A percentile compares a stretch with the other conserved stretches of the same genome.
These are phyloP conservation scores for Imbricaverruca yamaguchii DNA, from an alignment of 2,888 invertebrate genomes.

Conservation along the genomic window DNA sequence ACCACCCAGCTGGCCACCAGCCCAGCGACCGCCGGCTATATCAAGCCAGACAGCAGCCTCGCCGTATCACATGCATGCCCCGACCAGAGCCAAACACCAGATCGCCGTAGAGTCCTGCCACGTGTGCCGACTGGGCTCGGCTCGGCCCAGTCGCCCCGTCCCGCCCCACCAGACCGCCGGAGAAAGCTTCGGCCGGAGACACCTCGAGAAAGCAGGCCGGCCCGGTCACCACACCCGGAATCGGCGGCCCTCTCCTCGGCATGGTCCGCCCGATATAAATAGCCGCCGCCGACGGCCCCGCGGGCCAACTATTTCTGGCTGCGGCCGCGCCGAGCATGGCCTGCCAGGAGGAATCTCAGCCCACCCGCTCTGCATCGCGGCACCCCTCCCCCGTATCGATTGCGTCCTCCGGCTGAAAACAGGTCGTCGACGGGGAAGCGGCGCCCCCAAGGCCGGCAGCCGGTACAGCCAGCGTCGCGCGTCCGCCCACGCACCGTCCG, in stretches of 20 bases:
- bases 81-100: neutral
- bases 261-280: neutral
- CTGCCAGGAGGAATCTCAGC: neutral
- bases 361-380: neutral
- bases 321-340: neutral
- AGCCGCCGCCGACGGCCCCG: neutral
- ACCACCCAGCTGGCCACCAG: too few species aligned
- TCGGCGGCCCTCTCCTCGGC: neutral
- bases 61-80: neutral
- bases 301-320: conserved; percentile 18
- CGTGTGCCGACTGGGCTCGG: neutral
- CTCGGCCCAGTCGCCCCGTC: neutral
- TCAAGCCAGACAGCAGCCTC: neutral
- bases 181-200: neutral
- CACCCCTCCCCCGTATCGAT: neutral
- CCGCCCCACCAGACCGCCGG: neutral
- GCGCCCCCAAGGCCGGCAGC: neutral
- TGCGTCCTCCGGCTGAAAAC: neutral
- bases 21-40: too few species aligned
- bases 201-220: conserved; percentile 8
- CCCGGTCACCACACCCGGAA: conserved; percentile 12
- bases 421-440: neutral
- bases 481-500: neutral
- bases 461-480: neutral
- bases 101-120: neutral